A percentile compares a stretch with the other conserved stretches of the same genome.
Evolutionary conservation across 2,113 vertebrate species (phyloP).

Genomic region (Rhinolophus sinicus): DNA sequence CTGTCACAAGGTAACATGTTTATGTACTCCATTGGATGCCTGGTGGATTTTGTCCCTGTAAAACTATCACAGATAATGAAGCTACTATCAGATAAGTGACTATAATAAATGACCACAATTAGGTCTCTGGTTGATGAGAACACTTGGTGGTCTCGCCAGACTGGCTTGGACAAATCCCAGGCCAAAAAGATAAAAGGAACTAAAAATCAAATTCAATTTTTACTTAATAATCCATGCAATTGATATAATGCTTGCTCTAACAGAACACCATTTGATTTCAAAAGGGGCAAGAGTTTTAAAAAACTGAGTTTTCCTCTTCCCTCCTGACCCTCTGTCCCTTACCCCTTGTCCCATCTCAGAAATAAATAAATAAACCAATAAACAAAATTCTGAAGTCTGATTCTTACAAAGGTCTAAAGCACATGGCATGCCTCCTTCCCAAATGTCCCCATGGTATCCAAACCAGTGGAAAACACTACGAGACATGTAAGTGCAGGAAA

Average conservation of each 20-base stretch:
- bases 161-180: slow-evolving; percentile 86
- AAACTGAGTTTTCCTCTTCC: not conserved
- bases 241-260: not conserved
- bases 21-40: slow-evolving; percentile 86
- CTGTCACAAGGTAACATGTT: slow-evolving; percentile 87
- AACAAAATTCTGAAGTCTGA: not conserved
- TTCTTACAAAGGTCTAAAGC: not conserved
- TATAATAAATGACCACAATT: slow-evolving; percentile 92
- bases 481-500: no score
- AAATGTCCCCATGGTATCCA: not conserved
- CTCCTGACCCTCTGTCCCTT: not conserved
- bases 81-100: slow-evolving; percentile 93
- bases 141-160: slow-evolving; percentile 90
- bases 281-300: not conserved
- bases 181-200: slow-evolving; percentile 64
- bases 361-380: not conserved
- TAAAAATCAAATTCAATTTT: slow-evolving; percentile 71
- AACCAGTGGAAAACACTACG: not conserved
- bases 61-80: slow-evolving; percentile 91
- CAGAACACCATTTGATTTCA: not conserved
- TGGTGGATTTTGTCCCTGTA: slow-evolving; percentile 90
- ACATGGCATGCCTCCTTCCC: not conserved
- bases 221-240: not conserved
- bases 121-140: slow-evolving; percentile 88
- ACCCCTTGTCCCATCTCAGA: not conserved